phyloP scores from a whole-genome alignment of 2,797 vertebrate genomes.

The Ctenopoma multispine region DNA sequence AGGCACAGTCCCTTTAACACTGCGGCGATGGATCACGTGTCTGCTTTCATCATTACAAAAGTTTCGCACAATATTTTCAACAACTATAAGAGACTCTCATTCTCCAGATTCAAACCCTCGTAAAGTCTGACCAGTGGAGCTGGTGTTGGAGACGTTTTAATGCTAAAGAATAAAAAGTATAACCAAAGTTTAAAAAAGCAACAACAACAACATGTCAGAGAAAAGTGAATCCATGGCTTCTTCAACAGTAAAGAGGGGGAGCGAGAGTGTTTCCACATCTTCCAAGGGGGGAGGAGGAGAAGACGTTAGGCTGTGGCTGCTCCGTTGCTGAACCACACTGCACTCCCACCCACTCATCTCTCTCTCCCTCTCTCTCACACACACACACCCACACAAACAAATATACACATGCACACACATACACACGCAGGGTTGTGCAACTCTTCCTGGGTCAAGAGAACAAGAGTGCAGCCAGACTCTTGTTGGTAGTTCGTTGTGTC shows the following conservation, averaged over 20 bases:
- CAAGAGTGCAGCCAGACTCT: slow-evolving; percentile 53
- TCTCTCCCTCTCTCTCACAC: slow-evolving; percentile 6
- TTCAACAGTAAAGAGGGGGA: slow-evolving; percentile 65
- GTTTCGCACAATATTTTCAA: slow-evolving; percentile 41
- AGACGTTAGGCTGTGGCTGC: slow-evolving; percentile 52
- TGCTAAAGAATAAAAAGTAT: slow-evolving; percentile 66
- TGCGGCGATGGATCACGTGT: slow-evolving; percentile 41
- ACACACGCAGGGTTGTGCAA: slow-evolving; percentile 36
- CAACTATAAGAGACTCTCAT: slow-evolving; percentile 31
- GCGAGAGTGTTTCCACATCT: slow-evolving; percentile 52
- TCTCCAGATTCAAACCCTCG: slow-evolving; percentile 26
- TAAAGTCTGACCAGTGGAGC: slow-evolving; percentile 40
- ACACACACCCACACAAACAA: slow-evolving; percentile 21
- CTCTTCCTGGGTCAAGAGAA: slow-evolving; percentile 39
- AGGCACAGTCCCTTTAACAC: slow-evolving; percentile 51
- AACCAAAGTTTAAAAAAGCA: slow-evolving; percentile 77
- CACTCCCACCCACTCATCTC: slow-evolving; percentile 36
- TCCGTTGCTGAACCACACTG: slow-evolving; percentile 67
- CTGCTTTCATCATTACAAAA: slow-evolving; percentile 29
- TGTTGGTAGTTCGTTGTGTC: slow-evolving; percentile 42
- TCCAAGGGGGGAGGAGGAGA: slow-evolving; percentile 25
- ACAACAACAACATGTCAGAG: slow-evolving; percentile 62
- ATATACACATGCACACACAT: slow-evolving; percentile 23
- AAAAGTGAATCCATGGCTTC: slow-evolving; percentile 66
- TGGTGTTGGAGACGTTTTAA: slow-evolving; percentile 50